Base-by-base conservation (phyloP, 2,797 vertebrate species). In the Sphenopsis melanotis region DNA sequence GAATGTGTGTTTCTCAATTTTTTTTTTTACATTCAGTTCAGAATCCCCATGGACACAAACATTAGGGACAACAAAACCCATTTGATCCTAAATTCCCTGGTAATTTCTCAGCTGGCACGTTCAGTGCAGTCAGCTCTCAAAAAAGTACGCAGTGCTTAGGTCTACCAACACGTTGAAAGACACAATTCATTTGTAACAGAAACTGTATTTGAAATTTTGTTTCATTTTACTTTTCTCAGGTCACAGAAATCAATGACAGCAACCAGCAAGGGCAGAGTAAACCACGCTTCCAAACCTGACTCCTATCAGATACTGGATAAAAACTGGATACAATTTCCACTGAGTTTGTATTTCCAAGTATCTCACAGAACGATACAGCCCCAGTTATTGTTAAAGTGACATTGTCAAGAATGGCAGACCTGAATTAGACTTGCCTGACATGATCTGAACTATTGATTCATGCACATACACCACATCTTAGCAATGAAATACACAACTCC, bases 81-180 rank as follows among this genome's bases (percentile, higher is more conserved):
- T 3, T 16, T 41, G 32, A 52, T 64, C 50, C 53, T 18, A 52
- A 84, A 84, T 19, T 24, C 9, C n/a, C 10, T 27, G 0, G 0
- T n/a, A 9, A 9, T 77, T 16, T 23, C 71, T 85, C 50, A 56
- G 15, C 6, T 17, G 10, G 57, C 13, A 56, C 0, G 1, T n/a
- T 86, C 47, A 50, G 13, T 0, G 7, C 10, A 60, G 32, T 4
- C 23, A 84, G 32, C 32, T 61, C 63, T 23, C 12, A 24, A 32
- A 44, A 34, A 44, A 32, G 3, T 8, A 3, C 2, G 12, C 2
- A 53, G 9, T 1, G 4, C 17, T 13, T 5, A 36, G 7, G 4
- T 47, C 30, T 77, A 39, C 24, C 37, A 50, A 60, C 4, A 85
- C 13, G 17, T 37, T 70, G 44, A 47, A 66, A 80, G 21, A 68